Percentiles rank a stretch among this genome's conserved stretches.
phyloP scores from a whole-genome alignment of 2,797 vertebrate species.

The Hippoglossus hippoglossus region DNA sequence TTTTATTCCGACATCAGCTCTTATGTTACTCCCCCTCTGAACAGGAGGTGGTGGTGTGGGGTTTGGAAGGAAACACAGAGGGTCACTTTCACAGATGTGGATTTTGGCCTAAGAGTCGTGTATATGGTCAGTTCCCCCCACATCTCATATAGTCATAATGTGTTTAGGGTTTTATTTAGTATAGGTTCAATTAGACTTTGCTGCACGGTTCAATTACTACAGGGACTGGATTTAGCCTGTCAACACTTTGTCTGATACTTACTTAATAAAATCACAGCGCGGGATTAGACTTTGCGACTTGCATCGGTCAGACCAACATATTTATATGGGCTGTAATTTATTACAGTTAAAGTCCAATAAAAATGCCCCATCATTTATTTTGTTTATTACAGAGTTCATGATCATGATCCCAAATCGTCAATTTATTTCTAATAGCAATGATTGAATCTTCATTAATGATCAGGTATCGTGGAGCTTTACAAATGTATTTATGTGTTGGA shows the following conservation, averaged over 20 bases:
- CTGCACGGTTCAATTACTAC: neutral
- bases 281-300: neutral
- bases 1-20: neutral
- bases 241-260: neutral
- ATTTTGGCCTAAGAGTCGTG: too few relatives aligned
- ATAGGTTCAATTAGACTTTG: neutral
- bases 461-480: neutral
- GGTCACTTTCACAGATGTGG: too few relatives aligned
- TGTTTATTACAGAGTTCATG: neutral
- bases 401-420: too few relatives aligned
- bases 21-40: slow-evolving; percentile 46
- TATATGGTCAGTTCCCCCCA: neutral
- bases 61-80: slow-evolving; percentile 28
- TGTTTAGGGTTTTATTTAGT: neutral
- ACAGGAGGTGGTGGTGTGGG: slow-evolving; percentile 75
- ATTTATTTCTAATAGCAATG: too few relatives aligned
- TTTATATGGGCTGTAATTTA: neutral
- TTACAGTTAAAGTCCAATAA: neutral
- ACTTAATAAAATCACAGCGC: neutral
- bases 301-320: neutral
- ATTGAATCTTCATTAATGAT: neutral
- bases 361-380: neutral
- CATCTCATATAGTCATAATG: neutral
- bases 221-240: neutral
- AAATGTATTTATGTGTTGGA: neutral